These are phyloP conservation scores for Tribolium castaneum DNA, from an alignment of 1,140 invertebrate species.

Conservation along the genomic window DNA sequence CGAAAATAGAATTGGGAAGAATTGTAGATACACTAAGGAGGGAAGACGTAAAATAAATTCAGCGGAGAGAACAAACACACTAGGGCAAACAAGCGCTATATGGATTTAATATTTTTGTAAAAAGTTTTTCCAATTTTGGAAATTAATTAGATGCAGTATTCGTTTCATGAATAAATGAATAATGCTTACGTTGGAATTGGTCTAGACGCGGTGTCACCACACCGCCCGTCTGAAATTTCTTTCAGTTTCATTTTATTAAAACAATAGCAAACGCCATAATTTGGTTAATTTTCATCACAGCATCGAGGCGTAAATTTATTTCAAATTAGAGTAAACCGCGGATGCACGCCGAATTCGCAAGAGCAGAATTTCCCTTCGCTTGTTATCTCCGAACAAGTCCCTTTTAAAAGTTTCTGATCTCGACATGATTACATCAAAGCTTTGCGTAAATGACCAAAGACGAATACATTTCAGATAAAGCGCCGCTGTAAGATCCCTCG, in stretches of 20 bases:
- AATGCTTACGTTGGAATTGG: neutral
- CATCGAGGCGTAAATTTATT: neutral
- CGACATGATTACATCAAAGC: constrained; percentile 24
- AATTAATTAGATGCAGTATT: neutral
- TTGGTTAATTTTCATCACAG: neutral
- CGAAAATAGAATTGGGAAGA: constrained; percentile 9
- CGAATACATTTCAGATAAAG: constrained; percentile 31
- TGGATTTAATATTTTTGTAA: too few relatives aligned
- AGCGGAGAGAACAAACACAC: neutral
- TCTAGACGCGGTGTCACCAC: neutral
- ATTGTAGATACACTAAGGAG: constrained; percentile 10
- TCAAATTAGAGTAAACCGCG: neutral
- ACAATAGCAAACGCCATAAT: neutral
- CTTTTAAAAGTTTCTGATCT: constrained; percentile 33
- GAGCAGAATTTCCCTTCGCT: constrained; percentile 9
- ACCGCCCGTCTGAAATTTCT: neutral
- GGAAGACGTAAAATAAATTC: constrained; percentile 10
- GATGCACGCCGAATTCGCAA: neutral
- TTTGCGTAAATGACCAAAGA: constrained; percentile 32
- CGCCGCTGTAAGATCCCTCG: neutral
- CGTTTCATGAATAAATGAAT: neutral
- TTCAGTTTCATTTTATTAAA: neutral
- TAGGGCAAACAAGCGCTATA: neutral
- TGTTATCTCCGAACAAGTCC: neutral
- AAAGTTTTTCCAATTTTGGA: neutral